Evolutionary conservation across 2,113 vertebrate genomes (phyloP), one percentile per base, ranked within the genome.

Genomic region (Colistium nudipinnis): DNA sequence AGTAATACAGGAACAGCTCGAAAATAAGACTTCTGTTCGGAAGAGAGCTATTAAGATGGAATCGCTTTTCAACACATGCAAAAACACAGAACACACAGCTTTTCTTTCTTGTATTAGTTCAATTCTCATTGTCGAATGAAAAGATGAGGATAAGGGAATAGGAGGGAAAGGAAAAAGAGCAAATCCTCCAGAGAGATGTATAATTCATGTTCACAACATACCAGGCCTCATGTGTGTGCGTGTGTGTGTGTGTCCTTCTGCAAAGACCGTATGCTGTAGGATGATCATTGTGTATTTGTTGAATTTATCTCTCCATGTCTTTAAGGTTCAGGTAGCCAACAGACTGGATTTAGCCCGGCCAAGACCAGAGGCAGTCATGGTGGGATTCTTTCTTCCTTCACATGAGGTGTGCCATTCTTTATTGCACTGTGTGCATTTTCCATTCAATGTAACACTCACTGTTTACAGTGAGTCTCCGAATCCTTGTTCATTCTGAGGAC

Each of bases 191-290:
- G 83, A 81, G 87, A 76, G 75, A 93, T 92, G 70, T 90, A 88
- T 92, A 91, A 93, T 91, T 93, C 86, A 92, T 91, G 80, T 39
- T 76, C 62, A 80, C 55, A 41, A 81, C 81, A 83, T 71, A 53
- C 57, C 43, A 53, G 22, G 48, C 30, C 33, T 35, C 64, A 53
- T 68, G 70, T 53, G 27, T 62, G 51, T 56, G 43, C 71, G 44
- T 76, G 66, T 41, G 53, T 52, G 55, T 70, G 55, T 62, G 73
- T 65, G 43, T 75, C 4, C 12, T 17, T 33, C n/a, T 22, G 52
- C 4, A 6, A 62, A 35, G 63, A 82, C 72, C 62, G 72, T 78
- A 71, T 78, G 63, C 67, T 74, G 74, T 72, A 64, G 62, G 69
- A 69, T 76, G 78, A 90, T 90, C 59, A 74, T 49, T 72, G 74